Base-by-base conservation (phyloP, 2,888 invertebrate genomes). In the Melanophora roralis region DNA sequence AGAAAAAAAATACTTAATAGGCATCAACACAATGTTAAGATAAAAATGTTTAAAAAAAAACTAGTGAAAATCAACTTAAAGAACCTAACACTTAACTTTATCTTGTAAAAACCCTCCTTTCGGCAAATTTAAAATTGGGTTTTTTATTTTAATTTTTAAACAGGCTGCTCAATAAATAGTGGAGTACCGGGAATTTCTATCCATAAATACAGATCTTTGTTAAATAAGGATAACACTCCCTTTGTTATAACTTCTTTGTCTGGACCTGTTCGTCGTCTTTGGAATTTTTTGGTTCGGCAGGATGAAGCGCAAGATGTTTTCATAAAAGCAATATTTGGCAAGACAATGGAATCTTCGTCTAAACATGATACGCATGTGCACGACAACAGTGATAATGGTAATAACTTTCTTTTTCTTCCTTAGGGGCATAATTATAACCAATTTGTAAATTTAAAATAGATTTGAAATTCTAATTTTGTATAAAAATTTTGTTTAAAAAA, bases 211-310 rank as follows among this genome's bases (percentile, higher is more conserved):
- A 93, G 96, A 84, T 95, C 97, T 86, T 91, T 99, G 55, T 90
- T 98, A 83, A 98, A 98, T 84, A 95, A 95, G 84, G 94, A 95
- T 83, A 99, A 99, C 88, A 98, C 98, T 0, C 99, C 99, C 21
- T 99, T 99, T 91, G 93, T 93, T 85, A 92, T 93, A 9, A 91
- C 93, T 68, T 93, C 93, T 73, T 93, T 95, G 47, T 93, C 96
- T 0, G 95, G 93, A 83, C 95, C 93, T 0, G 94, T 94, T 7
- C 84, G 95, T 79, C 93, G 98, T 3, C 91, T 99, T 6, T 99
- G 99, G 99, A 95, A 94, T 86, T 98, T 94, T 89, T 92, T 99
- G 81, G 96, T 99, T 1, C 93, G 95, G 55, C 98, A 99, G 89
- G 98, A 98, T 89, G 91, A 93, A 51, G 95, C 98, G 32, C 97